These are phyloP conservation scores for Chloropsis hardwickii DNA, from an alignment of 2,113 vertebrate genomes.

Conservation along the genomic window DNA sequence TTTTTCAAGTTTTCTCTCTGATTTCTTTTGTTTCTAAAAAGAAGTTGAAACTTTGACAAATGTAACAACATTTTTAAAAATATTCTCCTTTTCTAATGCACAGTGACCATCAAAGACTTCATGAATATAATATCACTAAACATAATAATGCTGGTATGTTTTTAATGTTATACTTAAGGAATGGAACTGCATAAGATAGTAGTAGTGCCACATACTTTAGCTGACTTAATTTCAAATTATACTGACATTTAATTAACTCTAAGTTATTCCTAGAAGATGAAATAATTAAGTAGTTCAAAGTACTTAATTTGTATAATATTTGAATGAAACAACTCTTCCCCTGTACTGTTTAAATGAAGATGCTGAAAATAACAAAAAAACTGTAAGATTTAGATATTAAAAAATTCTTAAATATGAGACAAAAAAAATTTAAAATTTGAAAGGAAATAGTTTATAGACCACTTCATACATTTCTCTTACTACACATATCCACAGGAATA, in stretches of 20 bases:
- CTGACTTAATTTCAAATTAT: not conserved
- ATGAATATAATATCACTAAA: not conserved
- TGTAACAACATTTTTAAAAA: not conserved
- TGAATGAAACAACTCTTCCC: not conserved
- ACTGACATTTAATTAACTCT: constrained; percentile 1
- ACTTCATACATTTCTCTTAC: not conserved
- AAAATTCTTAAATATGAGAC: not conserved
- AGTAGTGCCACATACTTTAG: not conserved
- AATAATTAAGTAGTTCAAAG: constrained; percentile 10
- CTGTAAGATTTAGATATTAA: not conserved
- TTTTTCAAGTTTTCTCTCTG: not conserved
- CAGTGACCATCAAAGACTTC: not conserved
- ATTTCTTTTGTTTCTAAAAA: not conserved
- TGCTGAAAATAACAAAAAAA: not conserved
- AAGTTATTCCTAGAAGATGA: not conserved
- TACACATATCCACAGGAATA: not conserved
- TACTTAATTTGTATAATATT: not conserved
- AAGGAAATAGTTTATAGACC: not conserved
- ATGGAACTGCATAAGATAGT: not conserved
- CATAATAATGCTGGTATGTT: not conserved
- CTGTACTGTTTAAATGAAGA: not conserved
- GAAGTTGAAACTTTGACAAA: not conserved
- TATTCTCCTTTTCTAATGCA: not conserved
- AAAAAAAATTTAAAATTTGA: not conserved
- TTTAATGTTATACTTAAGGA: not conserved